These are phyloP conservation scores for Lypha dubia DNA, from an alignment of 2,888 invertebrate genomes.

Conservation along the genomic window DNA sequence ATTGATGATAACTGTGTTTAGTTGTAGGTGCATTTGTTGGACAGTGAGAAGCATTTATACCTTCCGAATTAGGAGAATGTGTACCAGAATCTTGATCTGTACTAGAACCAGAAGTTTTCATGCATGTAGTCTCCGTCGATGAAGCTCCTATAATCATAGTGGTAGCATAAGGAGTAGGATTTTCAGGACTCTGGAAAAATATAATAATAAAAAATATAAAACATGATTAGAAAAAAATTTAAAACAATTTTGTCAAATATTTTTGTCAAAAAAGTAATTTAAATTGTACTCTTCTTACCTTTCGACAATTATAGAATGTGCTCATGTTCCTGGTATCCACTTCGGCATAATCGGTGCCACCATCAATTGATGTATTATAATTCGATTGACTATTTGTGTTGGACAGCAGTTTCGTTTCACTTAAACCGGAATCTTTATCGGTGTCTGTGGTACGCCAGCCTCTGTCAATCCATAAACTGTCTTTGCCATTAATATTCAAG, in stretches of 20 bases:
- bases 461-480: constrained; percentile 88
- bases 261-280: background rate
- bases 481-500: constrained; percentile 85
- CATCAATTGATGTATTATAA: constrained; percentile 81
- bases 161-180: constrained; percentile 90
- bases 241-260: background rate
- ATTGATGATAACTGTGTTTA: constrained; percentile 82
- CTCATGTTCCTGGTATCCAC: constrained; percentile 87
- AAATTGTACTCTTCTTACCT: constrained; percentile 77
- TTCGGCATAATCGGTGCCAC: constrained; percentile 88
- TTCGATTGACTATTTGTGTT: constrained; percentile 84
- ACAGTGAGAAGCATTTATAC: constrained; percentile 78
- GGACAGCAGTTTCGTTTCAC: constrained; percentile 86
- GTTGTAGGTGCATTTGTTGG: constrained; percentile 73
- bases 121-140: constrained; percentile 82
- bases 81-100: constrained; percentile 83
- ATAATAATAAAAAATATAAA: background rate
- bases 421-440: constrained; percentile 86
- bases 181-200: constrained; percentile 84
- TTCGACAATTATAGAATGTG: constrained; percentile 88
- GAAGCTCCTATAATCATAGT: constrained; percentile 86
- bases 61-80: constrained; percentile 83
- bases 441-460: constrained; percentile 87
- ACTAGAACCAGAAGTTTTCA: constrained; percentile 82
- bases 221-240: background rate